These are phyloP conservation scores for Nudaria mundana DNA, from an alignment of 2,888 invertebrate species.

Conservation along the genomic window DNA sequence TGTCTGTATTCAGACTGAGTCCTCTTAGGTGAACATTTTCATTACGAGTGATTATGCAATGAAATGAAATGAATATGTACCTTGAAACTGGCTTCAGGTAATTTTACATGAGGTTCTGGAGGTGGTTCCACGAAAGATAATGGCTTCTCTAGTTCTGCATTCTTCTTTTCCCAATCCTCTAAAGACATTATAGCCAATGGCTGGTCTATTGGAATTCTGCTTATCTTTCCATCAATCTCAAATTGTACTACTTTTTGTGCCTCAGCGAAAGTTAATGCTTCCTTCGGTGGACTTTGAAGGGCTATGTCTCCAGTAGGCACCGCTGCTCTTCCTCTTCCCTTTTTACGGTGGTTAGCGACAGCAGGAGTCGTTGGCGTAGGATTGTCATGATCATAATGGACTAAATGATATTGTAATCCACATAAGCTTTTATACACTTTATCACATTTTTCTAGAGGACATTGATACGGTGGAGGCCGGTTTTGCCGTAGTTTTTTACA, in stretches of 20 bases:
- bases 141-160: conserved; percentile 69
- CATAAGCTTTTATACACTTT: conserved; percentile 93
- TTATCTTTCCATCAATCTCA: conserved; percentile 90
- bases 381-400: conserved; percentile 92
- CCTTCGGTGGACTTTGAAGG: conserved; percentile 80
- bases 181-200: conserved; percentile 85
- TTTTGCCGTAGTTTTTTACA: conserved; percentile 90
- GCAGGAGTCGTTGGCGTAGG: conserved; percentile 84
- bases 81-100: conserved; percentile 73
- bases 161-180: conserved; percentile 83
- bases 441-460: conserved; percentile 92
- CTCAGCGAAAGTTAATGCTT: conserved; percentile 90
- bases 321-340: conserved; percentile 80
- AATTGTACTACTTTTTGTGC: conserved; percentile 93
- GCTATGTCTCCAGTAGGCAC: conserved; percentile 81
- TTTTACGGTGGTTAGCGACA: conserved; percentile 83
- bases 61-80: conserved; percentile 60
- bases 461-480: conserved; percentile 91
- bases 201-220: conserved; percentile 84
- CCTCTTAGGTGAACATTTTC: too few relatives aligned
- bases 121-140: conserved; percentile 65
- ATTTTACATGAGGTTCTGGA: conserved; percentile 67
- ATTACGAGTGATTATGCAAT: too few relatives aligned
- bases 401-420: conserved; percentile 92
- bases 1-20: too few relatives aligned